Percentiles rank a stretch among this genome's conserved stretches.
These are phyloP conservation scores for Drosophila gaucha DNA, from an alignment of 2,888 invertebrate genomes.

Conservation along the genomic window DNA sequence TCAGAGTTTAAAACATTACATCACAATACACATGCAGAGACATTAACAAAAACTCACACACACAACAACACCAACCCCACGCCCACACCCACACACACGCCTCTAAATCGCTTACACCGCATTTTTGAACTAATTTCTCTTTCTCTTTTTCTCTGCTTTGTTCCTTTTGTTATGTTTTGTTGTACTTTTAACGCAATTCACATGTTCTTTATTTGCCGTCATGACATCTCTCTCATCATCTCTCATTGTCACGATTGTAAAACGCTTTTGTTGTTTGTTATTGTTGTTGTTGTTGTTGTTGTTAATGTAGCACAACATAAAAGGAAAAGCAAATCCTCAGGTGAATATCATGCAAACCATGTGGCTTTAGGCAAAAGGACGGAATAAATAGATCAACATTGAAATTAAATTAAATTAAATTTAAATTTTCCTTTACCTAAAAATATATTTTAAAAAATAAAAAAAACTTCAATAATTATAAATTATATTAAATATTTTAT, in stretches of 20 bases:
- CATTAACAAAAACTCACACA: neutral
- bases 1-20: neutral
- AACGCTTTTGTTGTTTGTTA: conserved; percentile 57
- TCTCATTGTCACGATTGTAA: conserved; percentile 59
- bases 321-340: conserved; percentile 85
- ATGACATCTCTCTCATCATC: conserved; percentile 30
- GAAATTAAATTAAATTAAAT: neutral
- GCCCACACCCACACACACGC: neutral
- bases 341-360: conserved; percentile 75
- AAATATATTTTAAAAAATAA: neutral
- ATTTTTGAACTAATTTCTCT: conserved; percentile 42
- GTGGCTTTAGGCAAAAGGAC: conserved; percentile 3
- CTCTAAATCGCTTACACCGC: conserved; percentile 15
- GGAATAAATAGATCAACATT: conserved; percentile 3
- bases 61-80: neutral
- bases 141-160: conserved; percentile 23
- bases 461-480: neutral
- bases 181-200: conserved; percentile 28
- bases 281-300: conserved; percentile 46
- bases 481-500: too few relatives aligned
- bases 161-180: conserved; percentile 15
- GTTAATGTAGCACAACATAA: conserved; percentile 86
- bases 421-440: too few relatives aligned
- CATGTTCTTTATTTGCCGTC: conserved; percentile 31
- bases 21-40: neutral